Evolutionary conservation across 2,888 invertebrate species (phyloP).

Genomic region (Thysanoteuthis rhombus): DNA sequence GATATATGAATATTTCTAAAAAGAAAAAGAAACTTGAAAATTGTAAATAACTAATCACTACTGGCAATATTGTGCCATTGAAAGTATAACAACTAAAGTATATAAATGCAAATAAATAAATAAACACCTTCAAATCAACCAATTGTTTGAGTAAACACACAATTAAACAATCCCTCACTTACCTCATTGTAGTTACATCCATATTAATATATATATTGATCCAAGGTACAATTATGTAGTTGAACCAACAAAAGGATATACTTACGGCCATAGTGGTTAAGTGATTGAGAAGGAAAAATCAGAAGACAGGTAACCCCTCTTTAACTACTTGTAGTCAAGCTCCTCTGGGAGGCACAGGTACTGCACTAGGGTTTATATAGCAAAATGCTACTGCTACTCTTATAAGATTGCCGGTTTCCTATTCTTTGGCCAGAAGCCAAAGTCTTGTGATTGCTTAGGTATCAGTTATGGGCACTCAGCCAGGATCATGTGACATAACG

Average conservation of each 20-base stretch:
- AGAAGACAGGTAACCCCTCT: conserved; percentile 32
- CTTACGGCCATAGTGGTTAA: conserved; percentile 21
- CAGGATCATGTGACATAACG: conserved; percentile 28
- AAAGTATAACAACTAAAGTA: background rate
- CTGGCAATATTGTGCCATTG: background rate
- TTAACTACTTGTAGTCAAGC: conserved; percentile 26
- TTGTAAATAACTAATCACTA: too few relatives aligned
- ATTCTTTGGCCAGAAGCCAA: background rate
- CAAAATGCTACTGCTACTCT: background rate
- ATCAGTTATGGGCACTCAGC: conserved; percentile 19
- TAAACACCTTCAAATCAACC: background rate
- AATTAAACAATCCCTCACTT: conserved; percentile 31
- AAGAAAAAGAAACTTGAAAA: background rate
- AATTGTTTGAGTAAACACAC: background rate
- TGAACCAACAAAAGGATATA: conserved; percentile 31
- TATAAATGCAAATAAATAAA: background rate
- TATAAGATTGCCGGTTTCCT: background rate
- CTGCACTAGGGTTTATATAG: conserved; percentile 19
- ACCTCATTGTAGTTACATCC: conserved; percentile 29
- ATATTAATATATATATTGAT: conserved; percentile 25
- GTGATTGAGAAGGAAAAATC: conserved; percentile 29
- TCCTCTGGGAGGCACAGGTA: background rate
- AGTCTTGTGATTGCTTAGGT: conserved; percentile 1
- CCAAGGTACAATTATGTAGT: conserved; percentile 31
- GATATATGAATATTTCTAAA: background rate